phyloP scores from a whole-genome alignment of 2,797 vertebrate genomes.

The Acomys russatus region DNA sequence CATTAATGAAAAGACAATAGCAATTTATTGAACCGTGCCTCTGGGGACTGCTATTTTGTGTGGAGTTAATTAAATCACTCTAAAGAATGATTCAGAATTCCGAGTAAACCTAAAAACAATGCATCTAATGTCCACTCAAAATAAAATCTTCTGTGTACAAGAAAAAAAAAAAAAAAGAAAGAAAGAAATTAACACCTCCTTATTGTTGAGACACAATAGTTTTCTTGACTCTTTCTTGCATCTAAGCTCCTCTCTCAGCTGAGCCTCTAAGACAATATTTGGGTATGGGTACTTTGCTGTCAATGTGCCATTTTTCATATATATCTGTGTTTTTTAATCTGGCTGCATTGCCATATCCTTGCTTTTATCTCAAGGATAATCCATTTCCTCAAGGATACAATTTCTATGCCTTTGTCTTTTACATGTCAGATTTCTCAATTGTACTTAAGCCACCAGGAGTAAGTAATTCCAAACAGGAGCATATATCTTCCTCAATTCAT shows the following conservation, averaged over 20 bases:
- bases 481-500: not conserved
- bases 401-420: not conserved
- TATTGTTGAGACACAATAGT: not conserved
- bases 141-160: not conserved
- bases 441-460: not conserved
- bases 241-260: not conserved
- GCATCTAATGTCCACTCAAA: not conserved
- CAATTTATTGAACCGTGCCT: not conserved
- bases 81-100: conserved; percentile 20
- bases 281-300: rapidly evolving
- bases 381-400: not conserved
- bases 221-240: not conserved
- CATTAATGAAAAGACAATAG: not conserved
- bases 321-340: no score
- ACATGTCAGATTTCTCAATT: not conserved
- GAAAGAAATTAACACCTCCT: not conserved
- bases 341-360: not conserved
- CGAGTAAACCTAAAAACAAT: not conserved
- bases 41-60: not conserved
- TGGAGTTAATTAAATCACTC: conserved; percentile 3
- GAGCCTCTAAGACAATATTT: not conserved
- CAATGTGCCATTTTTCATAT: rapidly evolving
- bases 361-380: not conserved
- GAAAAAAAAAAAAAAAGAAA: no score
- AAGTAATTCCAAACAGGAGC: not conserved